Evolutionary conservation across 1,140 invertebrate species (phyloP).

Genomic region (Monochamus saltuarius): DNA sequence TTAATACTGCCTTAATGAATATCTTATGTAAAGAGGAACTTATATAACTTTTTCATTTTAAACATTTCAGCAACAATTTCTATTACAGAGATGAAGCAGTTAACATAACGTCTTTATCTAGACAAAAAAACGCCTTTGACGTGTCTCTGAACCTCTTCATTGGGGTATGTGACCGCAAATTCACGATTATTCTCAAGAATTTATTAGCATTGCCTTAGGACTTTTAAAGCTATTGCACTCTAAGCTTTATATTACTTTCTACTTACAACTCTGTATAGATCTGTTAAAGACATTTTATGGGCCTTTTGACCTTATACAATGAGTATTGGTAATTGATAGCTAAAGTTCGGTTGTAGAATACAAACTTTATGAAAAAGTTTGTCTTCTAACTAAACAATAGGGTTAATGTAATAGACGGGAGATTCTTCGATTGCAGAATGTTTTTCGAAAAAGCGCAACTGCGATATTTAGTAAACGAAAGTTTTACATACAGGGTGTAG

Average conservation of each 20-base stretch:
- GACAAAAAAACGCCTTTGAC: slow-evolving; percentile 16
- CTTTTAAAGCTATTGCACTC: slow-evolving; percentile 25
- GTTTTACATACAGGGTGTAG: too few relatives aligned
- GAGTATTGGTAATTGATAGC: slow-evolving; percentile 32
- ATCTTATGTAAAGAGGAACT: too few relatives aligned
- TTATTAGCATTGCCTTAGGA: slow-evolving; percentile 21
- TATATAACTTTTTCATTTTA: too few relatives aligned
- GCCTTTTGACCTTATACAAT: slow-evolving; percentile 21
- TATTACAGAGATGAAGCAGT: slow-evolving; percentile 4
- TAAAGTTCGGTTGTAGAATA: slow-evolving; percentile 25
- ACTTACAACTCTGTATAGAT: slow-evolving; percentile 10
- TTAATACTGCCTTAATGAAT: too few relatives aligned
- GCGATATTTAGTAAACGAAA: not conserved
- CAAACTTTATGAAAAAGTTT: slow-evolving; percentile 1
- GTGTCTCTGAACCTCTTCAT: too few relatives aligned
- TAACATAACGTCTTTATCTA: slow-evolving; percentile 16
- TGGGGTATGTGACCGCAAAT: not conserved
- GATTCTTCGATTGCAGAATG: not conserved
- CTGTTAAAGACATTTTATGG: slow-evolving; percentile 15
- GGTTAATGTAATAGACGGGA: not conserved
- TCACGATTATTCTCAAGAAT: slow-evolving; percentile 28
- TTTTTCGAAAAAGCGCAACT: too few relatives aligned
- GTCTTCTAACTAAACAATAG: too few relatives aligned
- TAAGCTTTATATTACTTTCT: too few relatives aligned
- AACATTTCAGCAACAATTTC: too few relatives aligned